phyloP scores from a whole-genome alignment of 2,797 vertebrate genomes.

The Pipistrellus nathusii region DNA sequence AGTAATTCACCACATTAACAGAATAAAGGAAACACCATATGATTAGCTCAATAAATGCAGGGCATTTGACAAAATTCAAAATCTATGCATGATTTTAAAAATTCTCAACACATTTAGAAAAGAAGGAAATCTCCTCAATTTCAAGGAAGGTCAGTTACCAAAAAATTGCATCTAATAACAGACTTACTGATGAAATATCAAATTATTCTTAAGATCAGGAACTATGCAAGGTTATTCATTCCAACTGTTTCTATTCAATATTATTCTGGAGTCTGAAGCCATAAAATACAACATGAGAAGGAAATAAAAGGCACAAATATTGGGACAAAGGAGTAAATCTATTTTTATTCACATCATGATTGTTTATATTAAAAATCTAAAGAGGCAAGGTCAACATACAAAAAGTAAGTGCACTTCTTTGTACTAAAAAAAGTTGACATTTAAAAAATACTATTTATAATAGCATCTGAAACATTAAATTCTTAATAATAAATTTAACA shows the following conservation, averaged over 20 bases:
- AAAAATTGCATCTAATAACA: neutral
- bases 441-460: neutral
- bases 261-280: neutral
- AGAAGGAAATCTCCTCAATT: neutral
- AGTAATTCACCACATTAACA: neutral
- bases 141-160: neutral
- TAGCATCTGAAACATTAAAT: conserved; percentile 4
- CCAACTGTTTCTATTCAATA: conserved; percentile 8
- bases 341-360: conserved; percentile 19
- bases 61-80: neutral
- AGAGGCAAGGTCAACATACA: neutral
- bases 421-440: neutral
- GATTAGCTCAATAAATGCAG: neutral
- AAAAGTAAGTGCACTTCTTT: conserved; percentile 20
- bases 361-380: neutral
- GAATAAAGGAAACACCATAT: neutral
- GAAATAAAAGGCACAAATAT: neutral
- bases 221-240: neutral
- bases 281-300: neutral
- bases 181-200: neutral
- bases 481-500: conserved; percentile 15
- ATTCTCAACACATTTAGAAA: neutral
- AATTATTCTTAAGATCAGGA: neutral
- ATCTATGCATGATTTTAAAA: neutral
- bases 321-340: neutral